Percentiles rank a stretch among this genome's conserved stretches.
These are phyloP conservation scores for Coregonus clupeaformis DNA, from an alignment of 2,113 vertebrate genomes.

Conservation along the genomic window DNA sequence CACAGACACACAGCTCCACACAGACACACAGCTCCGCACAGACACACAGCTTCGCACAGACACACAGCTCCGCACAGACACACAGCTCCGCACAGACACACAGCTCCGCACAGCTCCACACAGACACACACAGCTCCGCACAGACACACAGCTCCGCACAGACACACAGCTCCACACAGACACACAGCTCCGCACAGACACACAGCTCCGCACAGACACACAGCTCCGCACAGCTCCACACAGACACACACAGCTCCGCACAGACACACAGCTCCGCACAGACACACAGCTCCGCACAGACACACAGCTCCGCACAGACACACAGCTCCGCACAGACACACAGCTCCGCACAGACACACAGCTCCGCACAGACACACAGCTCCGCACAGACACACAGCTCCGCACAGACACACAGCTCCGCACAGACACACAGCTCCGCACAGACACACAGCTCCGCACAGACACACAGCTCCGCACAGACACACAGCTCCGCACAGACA, in stretches of 20 bases:
- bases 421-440: background rate
- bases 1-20: slow-evolving; percentile 11
- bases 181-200: too few species aligned
- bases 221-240: slow-evolving; percentile 11
- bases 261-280: slow-evolving; percentile 12
- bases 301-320: slow-evolving; percentile 6
- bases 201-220: slow-evolving; percentile 5
- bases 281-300: too few species aligned
- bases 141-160: too few species aligned
- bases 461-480: too few species aligned
- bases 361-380: too few species aligned
- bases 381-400: background rate
- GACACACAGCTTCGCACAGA: slow-evolving; percentile 9
- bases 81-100: slow-evolving; percentile 5
- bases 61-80: too few species aligned
- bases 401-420: slow-evolving; percentile 15
- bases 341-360: slow-evolving; percentile 3
- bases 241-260: too few species aligned
- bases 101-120: too few species aligned
- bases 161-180: slow-evolving; percentile 8
- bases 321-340: too few species aligned
- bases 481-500: slow-evolving; percentile 6
- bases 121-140: slow-evolving; percentile 13
- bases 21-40: too few species aligned
- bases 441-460: slow-evolving; percentile 12